Conservation (phyloP, 2,113 vertebrate genomes). For the Athene cunicularia region DNA sequence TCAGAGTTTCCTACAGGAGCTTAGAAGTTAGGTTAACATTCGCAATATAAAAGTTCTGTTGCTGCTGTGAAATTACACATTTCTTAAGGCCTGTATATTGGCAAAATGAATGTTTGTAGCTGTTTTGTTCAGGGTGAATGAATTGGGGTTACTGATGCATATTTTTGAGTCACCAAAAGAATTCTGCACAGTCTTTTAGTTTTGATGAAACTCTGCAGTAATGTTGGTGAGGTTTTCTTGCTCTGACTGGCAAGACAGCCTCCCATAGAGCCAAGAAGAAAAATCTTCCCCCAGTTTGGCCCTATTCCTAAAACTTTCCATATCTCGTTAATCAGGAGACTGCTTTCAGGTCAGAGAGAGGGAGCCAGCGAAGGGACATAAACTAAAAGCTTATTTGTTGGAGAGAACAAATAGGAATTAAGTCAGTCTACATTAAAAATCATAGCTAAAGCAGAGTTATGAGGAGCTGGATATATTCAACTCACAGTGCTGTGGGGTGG, state of each 20-base stretch:
- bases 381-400: not conserved
- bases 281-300: not conserved
- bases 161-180: not conserved
- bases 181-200: not conserved
- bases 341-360: not conserved
- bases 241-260: not conserved
- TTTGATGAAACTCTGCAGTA: not conserved
- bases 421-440: not conserved
- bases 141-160: not conserved
- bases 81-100: not conserved
- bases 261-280: not conserved
- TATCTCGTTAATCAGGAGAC: not conserved
- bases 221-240: not conserved
- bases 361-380: not conserved
- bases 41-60: not conserved
- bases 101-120: not conserved
- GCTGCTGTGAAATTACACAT: constrained; percentile 38
- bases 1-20: constrained; percentile 25
- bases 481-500: fast-evolving
- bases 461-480: not conserved
- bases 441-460: not conserved
- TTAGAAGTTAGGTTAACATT: not conserved
- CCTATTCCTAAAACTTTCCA: not conserved
- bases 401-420: not conserved
- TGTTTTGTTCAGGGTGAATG: constrained; percentile 26